phyloP scores from a whole-genome alignment of 2,888 invertebrate genomes.

The Automeris io region DNA sequence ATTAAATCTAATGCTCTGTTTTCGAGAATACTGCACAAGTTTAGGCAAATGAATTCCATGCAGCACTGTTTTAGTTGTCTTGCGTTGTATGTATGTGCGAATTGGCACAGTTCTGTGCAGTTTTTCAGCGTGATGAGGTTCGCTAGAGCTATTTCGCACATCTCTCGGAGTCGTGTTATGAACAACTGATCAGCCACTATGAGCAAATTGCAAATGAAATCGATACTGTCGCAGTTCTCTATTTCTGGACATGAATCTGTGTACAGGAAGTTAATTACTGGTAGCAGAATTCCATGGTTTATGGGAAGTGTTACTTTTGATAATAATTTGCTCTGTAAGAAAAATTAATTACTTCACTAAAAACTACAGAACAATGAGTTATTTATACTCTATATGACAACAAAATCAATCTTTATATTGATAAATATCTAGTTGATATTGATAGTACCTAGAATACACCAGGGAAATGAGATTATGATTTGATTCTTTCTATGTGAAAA shows the following conservation, averaged over 20 bases:
- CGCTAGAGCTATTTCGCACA: conserved; percentile 82
- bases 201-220: conserved; percentile 84
- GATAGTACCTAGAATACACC: too few relatives aligned
- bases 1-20: conserved; percentile 80
- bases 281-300: conserved; percentile 77
- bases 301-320: conserved; percentile 78
- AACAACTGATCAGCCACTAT: conserved; percentile 89
- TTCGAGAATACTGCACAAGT: conserved; percentile 84
- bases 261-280: conserved; percentile 86
- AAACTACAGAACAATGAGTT: too few relatives aligned
- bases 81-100: conserved; percentile 87
- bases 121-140: conserved; percentile 84
- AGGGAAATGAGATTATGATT: too few relatives aligned
- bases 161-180: conserved; percentile 81
- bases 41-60: conserved; percentile 87
- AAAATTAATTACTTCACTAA: conserved; percentile 15
- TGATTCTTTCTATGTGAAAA: too few relatives aligned
- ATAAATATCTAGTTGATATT: too few relatives aligned
- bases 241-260: conserved; percentile 80
- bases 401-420: too few relatives aligned
- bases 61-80: conserved; percentile 82
- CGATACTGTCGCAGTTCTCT: conserved; percentile 79
- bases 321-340: conserved; percentile 69
- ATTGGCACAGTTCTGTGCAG: conserved; percentile 84
- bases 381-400: too few relatives aligned